Conservation (phyloP, 2,797 vertebrate genomes). For the Ptychadena robeensis region DNA sequence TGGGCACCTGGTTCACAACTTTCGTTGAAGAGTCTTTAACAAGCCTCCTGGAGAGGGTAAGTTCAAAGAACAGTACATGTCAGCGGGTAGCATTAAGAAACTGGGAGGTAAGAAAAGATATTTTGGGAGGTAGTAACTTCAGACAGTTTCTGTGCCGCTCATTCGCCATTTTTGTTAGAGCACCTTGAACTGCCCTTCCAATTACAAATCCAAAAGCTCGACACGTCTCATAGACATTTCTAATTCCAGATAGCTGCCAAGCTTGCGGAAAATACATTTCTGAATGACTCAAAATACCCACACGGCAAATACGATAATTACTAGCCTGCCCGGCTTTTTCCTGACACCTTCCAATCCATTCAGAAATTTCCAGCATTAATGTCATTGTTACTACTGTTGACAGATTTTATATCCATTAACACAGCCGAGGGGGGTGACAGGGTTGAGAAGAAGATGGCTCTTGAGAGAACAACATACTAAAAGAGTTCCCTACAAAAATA, state of each 20-base stretch:
- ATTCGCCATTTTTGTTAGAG: too few species aligned
- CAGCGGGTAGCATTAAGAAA: too few species aligned
- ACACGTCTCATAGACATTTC: not conserved
- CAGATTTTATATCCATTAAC: slow-evolving; percentile 42
- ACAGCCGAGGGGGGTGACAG: slow-evolving; percentile 28
- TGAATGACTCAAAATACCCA: not conserved
- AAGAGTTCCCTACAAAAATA: slow-evolving; percentile 6
- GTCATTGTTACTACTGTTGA: slow-evolving; percentile 37
- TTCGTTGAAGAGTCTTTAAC: too few species aligned
- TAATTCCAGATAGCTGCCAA: not conserved
- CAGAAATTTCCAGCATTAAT: slow-evolving; percentile 18
- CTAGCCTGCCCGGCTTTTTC: not conserved
- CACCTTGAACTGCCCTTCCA: too few species aligned
- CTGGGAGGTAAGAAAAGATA: too few species aligned
- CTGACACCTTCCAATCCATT: slow-evolving; percentile 18
- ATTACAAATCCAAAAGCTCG: too few species aligned
- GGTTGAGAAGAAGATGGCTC: not conserved
- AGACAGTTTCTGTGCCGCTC: too few species aligned
- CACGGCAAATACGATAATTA: slow-evolving; percentile 25
- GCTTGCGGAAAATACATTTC: not conserved
- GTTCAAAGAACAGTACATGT: too few species aligned
- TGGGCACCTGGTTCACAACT: too few species aligned
- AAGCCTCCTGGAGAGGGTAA: too few species aligned
- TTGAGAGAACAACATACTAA: slow-evolving; percentile 23
- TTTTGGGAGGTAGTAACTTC: too few species aligned